phyloP scores from a whole-genome alignment of 1,140 invertebrate genomes.

The Bombyx mori region ASM3026992v2 NC_085118.1:2442501-2443000 shows the following conservation, averaged over 20 bases:
- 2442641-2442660: slow-evolving; percentile 56
- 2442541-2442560: slow-evolving; percentile 1
- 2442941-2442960: too few species aligned
- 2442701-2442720: slow-evolving; percentile 45
- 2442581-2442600: slow-evolving; percentile 18
- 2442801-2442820: too few species aligned
- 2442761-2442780: background rate
- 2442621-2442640: slow-evolving; percentile 45
- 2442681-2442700: slow-evolving; percentile 41
- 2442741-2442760: slow-evolving; percentile 2
- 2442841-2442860: too few species aligned
- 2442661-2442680: slow-evolving; percentile 57
- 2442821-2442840: too few species aligned
- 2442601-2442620: slow-evolving; percentile 18
- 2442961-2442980: too few species aligned
- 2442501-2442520: background rate
- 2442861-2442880: too few species aligned
- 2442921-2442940: too few species aligned
- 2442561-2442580: slow-evolving; percentile 30
- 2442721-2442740: slow-evolving; percentile 13
- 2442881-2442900: too few species aligned
- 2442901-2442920: too few species aligned
- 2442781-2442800: too few species aligned
- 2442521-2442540: slow-evolving; percentile 1
- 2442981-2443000: too few species aligned